Evolutionary conservation across 2,113 vertebrate genomes (phyloP).

Genomic region (Oreocharis arfaki): DNA sequence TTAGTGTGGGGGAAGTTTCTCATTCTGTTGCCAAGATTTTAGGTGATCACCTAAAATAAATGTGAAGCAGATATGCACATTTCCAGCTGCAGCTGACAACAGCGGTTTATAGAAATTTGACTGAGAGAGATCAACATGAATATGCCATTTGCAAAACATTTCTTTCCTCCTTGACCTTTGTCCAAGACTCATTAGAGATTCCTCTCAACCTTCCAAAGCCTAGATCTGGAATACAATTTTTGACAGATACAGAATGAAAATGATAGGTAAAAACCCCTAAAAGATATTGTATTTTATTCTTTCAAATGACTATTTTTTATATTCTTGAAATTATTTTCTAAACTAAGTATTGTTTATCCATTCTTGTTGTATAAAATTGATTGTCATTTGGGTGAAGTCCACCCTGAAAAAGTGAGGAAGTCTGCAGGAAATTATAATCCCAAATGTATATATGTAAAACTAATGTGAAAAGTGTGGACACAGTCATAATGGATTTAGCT

Average conservation of each 20-base stretch:
- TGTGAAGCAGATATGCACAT: not conserved
- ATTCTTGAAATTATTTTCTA: not conserved
- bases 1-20: not conserved
- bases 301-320: not conserved
- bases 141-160: not conserved
- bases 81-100: not conserved
- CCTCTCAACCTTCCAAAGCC: not conserved
- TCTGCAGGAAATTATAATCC: not conserved
- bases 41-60: not conserved
- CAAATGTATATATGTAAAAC: not conserved
- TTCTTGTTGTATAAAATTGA: not conserved
- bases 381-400: not conserved
- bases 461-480: not conserved
- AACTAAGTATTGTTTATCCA: not conserved
- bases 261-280: rapidly evolving
- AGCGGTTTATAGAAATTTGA: not conserved
- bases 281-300: not conserved
- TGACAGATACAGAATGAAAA: not conserved
- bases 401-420: not conserved
- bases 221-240: not conserved
- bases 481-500: not conserved
- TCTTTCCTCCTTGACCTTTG: not conserved
- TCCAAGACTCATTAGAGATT: not conserved
- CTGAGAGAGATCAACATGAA: not conserved
- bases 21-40: not conserved